Evolutionary conservation across 2,888 invertebrate species (phyloP).

Genomic region (Leucozona laternaria): DNA sequence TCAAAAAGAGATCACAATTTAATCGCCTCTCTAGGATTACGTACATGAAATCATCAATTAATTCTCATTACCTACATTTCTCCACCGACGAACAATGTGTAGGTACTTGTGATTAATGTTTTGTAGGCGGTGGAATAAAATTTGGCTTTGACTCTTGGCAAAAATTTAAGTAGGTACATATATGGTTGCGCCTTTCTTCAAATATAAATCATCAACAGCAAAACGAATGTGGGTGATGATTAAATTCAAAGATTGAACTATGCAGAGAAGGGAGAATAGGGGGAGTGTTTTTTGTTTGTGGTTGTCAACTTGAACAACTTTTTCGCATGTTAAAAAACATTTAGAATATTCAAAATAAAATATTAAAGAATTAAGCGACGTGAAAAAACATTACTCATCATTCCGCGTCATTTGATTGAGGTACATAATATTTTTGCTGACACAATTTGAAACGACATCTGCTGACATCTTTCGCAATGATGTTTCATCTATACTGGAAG

Average conservation of each 20-base stretch:
- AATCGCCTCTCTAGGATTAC: constrained; percentile 42
- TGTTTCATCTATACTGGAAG: no score
- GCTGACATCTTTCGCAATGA: no score
- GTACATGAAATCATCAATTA: constrained; percentile 64
- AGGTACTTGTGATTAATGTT: constrained; percentile 11
- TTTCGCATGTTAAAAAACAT: not conserved
- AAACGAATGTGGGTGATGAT: constrained; percentile 51
- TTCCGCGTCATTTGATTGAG: not conserved
- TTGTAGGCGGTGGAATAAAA: not conserved
- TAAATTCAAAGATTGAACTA: not conserved
- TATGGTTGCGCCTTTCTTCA: not conserved
- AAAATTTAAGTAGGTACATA: not conserved
- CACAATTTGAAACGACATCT: not conserved
- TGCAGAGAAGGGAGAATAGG: not conserved
- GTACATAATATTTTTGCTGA: not conserved
- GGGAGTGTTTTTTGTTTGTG: not conserved
- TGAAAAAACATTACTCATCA: not conserved
- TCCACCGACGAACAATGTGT: not conserved
- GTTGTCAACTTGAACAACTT: not conserved
- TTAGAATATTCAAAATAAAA: not conserved
- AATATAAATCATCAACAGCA: not conserved
- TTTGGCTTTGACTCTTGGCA: not conserved
- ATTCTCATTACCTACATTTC: constrained; percentile 55
- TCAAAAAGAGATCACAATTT: constrained; percentile 20
- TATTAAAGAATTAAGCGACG: not conserved